Conservation (phyloP, 2,888 invertebrate genomes). For the Ophion ellenae region DNA sequence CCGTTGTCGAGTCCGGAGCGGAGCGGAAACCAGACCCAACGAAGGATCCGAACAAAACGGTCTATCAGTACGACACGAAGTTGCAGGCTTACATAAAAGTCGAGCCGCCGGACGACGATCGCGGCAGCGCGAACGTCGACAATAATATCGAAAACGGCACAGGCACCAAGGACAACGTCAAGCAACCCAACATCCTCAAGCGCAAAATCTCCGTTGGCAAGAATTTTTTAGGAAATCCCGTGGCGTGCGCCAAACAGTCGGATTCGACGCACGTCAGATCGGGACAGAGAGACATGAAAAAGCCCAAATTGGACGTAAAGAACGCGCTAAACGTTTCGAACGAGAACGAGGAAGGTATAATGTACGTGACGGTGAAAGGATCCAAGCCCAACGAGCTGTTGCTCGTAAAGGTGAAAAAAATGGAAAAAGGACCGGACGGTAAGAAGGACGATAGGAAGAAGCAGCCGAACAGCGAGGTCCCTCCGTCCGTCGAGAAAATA, state of each 20-base stretch:
- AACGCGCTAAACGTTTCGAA: slow-evolving; percentile 75
- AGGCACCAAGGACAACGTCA: slow-evolving; percentile 7
- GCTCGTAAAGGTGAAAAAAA: slow-evolving; percentile 79
- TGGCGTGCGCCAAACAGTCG: slow-evolving; percentile 54
- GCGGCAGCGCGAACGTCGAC: not conserved
- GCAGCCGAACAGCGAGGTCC: not conserved
- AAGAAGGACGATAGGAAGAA: slow-evolving; percentile 63
- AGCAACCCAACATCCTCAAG: slow-evolving; percentile 75
- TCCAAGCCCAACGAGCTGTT: slow-evolving; percentile 81
- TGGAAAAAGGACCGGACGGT: slow-evolving; percentile 67
- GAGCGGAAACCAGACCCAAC: not conserved
- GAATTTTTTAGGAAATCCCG: slow-evolving; percentile 62
- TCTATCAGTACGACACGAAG: slow-evolving; percentile 64
- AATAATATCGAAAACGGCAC: slow-evolving; percentile 22
- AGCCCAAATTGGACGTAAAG: slow-evolving; percentile 77
- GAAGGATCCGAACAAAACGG: slow-evolving; percentile 46
- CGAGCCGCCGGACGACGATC: slow-evolving; percentile 52
- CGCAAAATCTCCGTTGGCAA: slow-evolving; percentile 67
- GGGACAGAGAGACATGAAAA: slow-evolving; percentile 71
- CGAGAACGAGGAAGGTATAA: slow-evolving; percentile 80
- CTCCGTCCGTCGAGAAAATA: slow-evolving; percentile 33
- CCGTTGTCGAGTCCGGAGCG: slow-evolving; percentile 4
- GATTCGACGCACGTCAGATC: slow-evolving; percentile 61
- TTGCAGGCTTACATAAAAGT: slow-evolving; percentile 66
- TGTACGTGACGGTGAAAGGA: slow-evolving; percentile 82